Conservation (phyloP, 2,888 invertebrate genomes). For the Apamea epomidion region DNA sequence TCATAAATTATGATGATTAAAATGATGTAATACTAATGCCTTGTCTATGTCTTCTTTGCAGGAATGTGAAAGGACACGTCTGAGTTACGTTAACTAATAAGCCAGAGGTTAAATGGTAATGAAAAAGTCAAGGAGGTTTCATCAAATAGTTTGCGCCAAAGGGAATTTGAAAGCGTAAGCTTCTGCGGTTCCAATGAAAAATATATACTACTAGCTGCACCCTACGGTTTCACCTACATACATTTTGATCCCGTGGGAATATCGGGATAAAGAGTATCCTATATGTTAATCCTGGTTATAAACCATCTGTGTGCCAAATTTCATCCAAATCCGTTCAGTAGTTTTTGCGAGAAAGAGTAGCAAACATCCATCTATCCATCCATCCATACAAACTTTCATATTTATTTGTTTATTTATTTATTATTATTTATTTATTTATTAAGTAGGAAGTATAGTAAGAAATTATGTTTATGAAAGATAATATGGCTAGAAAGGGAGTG, state of each 20-base stretch:
- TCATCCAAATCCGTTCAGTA: too few relatives aligned
- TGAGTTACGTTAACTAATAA: conserved; percentile 20
- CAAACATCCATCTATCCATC: too few relatives aligned
- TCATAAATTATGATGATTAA: neutral
- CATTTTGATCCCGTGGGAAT: too few relatives aligned
- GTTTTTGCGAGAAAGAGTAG: too few relatives aligned
- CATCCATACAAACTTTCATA: too few relatives aligned
- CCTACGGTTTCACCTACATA: too few relatives aligned
- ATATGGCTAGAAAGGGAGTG: neutral
- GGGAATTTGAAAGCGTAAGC: conserved; percentile 10
- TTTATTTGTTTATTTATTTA: too few relatives aligned
- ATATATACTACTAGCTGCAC: neutral
- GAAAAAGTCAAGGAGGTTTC: conserved; percentile 50
- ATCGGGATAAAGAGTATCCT: too few relatives aligned
- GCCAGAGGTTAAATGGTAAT: conserved; percentile 40
- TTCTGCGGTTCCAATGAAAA: neutral
- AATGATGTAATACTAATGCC: neutral
- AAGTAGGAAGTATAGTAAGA: too few relatives aligned
- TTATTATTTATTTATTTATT: too few relatives aligned
- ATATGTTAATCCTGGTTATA: too few relatives aligned
- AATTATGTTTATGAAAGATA: neutral
- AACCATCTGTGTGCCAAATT: too few relatives aligned
- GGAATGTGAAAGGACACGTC: conserved; percentile 48
- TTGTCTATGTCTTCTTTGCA: neutral
- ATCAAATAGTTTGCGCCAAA: conserved; percentile 16